These are phyloP conservation scores for Onychorhynchus coronatus DNA, from an alignment of 2,113 vertebrate genomes.

Conservation along the genomic window DNA sequence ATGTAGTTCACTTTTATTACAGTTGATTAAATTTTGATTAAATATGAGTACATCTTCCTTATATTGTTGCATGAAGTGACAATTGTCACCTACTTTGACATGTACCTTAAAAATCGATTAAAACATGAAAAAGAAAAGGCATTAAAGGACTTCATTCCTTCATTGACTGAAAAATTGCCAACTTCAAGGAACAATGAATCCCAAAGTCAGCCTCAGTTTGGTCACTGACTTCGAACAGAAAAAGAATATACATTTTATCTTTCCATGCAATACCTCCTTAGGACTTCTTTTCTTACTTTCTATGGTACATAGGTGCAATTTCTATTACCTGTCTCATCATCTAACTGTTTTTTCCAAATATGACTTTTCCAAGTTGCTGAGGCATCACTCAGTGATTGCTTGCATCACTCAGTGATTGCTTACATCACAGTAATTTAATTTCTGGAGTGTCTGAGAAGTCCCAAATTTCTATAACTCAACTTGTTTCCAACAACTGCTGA, in stretches of 20 bases:
- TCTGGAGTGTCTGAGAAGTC: background rate
- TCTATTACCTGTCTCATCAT: background rate
- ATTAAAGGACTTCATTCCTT: background rate
- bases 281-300: background rate
- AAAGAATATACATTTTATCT: background rate
- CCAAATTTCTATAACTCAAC: background rate
- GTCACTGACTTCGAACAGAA: background rate
- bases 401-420: background rate
- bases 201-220: background rate
- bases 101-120: slow-evolving; percentile 52
- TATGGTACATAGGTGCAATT: background rate
- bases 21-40: slow-evolving; percentile 56
- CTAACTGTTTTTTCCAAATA: background rate
- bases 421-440: background rate
- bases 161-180: background rate
- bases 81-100: slow-evolving; percentile 29
- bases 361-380: background rate
- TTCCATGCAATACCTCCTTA: accelerated
- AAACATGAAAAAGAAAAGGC: slow-evolving; percentile 7
- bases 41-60: slow-evolving; percentile 11
- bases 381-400: background rate
- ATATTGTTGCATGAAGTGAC: slow-evolving; percentile 42
- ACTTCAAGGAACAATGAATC: background rate
- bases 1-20: background rate
- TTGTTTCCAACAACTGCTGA: background rate